These are phyloP conservation scores for Tenthredo notha DNA, from an alignment of 2,888 invertebrate genomes.

Conservation along the genomic window DNA sequence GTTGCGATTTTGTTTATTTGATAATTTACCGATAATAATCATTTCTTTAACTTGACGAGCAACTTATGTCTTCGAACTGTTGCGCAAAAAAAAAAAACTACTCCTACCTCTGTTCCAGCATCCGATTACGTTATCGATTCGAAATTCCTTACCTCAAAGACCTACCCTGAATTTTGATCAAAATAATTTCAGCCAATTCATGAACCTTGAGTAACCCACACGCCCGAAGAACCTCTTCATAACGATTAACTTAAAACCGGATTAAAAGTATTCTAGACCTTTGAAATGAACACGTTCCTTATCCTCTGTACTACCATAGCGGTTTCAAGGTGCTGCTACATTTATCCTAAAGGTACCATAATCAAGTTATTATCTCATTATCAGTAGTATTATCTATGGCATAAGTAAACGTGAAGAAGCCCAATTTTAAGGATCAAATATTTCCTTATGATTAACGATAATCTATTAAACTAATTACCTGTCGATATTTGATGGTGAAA, in stretches of 20 bases:
- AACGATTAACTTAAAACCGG: neutral
- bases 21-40: neutral
- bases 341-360: slow-evolving; percentile 73
- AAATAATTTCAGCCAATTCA: slow-evolving; percentile 1
- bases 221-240: neutral
- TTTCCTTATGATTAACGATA: neutral
- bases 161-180: neutral
- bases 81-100: neutral
- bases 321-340: slow-evolving; percentile 73
- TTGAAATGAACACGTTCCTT: slow-evolving; percentile 69
- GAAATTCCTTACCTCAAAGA: neutral
- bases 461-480: neutral
- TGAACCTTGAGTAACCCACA: slow-evolving; percentile 12
- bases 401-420: neutral
- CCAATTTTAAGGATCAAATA: neutral
- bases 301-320: slow-evolving; percentile 69
- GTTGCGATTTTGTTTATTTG: neutral
- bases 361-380: neutral
- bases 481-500: neutral
- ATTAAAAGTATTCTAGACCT: slow-evolving; percentile 34
- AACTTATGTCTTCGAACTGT: neutral
- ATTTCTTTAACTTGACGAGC: neutral
- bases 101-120: neutral
- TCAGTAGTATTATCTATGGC: neutral
- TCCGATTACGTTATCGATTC: neutral